Evolutionary conservation across 2,797 vertebrate genomes (phyloP).

Genomic region (Naso thynnoides): DNA sequence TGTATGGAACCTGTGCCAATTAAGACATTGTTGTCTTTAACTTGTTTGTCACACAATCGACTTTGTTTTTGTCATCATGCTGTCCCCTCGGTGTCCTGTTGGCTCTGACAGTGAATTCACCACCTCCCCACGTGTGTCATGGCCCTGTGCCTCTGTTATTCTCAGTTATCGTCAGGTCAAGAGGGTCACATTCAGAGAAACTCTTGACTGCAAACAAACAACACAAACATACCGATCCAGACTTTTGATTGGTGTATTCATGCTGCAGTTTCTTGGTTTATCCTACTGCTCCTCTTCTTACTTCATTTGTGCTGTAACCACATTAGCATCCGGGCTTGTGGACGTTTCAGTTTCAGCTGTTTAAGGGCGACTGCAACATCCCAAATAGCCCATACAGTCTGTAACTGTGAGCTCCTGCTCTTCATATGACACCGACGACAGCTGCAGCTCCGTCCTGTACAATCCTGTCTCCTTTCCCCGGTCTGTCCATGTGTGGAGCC

Average conservation of each 20-base stretch:
- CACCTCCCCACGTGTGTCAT: not conserved
- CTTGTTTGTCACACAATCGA: not conserved
- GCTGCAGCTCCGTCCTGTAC: conserved; percentile 62
- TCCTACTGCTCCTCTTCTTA: not conserved
- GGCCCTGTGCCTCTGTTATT: conserved; percentile 1
- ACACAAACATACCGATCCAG: not conserved
- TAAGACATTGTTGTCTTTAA: not conserved
- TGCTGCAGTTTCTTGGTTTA: too few relatives aligned
- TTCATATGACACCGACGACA: conserved; percentile 78
- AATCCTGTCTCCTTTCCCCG: conserved; percentile 7
- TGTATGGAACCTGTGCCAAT: not conserved
- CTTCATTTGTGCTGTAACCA: not conserved
- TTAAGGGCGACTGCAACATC: conserved; percentile 59
- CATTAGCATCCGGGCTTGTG: not conserved
- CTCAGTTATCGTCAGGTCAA: not conserved
- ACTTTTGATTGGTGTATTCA: not conserved
- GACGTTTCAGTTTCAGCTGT: conserved; percentile 37
- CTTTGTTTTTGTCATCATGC: not conserved
- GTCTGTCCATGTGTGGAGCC: conserved; percentile 69
- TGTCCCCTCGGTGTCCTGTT: not conserved
- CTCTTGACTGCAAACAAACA: not conserved
- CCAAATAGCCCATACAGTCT: conserved; percentile 19
- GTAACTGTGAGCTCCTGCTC: conserved; percentile 38
- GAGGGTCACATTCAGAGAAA: conserved; percentile 12
- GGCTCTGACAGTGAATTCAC: conserved; percentile 1